Base-by-base conservation (phyloP, 2,797 vertebrate genomes). In the Sebastiscus albofasciatus region DNA sequence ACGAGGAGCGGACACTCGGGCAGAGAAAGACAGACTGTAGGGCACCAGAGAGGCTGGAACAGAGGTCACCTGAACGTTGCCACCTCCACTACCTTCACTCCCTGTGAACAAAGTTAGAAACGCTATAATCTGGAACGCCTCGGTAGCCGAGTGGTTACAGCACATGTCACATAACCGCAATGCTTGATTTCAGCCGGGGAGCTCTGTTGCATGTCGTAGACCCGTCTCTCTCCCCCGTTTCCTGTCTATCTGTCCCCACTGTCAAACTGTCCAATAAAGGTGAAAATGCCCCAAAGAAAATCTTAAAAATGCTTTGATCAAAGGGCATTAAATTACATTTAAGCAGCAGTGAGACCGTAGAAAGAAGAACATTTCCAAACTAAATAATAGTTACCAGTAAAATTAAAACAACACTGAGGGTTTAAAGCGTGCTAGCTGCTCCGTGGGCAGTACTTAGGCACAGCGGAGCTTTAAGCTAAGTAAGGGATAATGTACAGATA, bases 1-100 rank as follows among this genome's bases (percentile, higher is more conserved):
- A 24, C 90, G 95, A 72, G 95, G 91, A 79, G 96, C 96, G 59
- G 70, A 94, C 80, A 97, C 60, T 26, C 86, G 86, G 64, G 90
- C 92, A 22, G 39, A 89, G 75, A 97, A 83, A 59, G 92, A 91
- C 75, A 97, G 93, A 27, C 90, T 95, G 73, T 97, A 97, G 18
- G 97, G 94, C 27, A 96, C 85, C 55, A 91, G 73, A 67, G 92
- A 91, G 79, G 88, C 77, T n/a, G 93, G 81, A 36, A 90, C 77
- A 58, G 94, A 90, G 14, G 80, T 90, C 73, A 94, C 92, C 68
- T 89, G 83, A 64, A 92, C 68, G 22, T 61, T 74, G 22, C 59
- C 58, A 49, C 29, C 83, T 67, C 34, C 79, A 84, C 81, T 70
- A 18, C 86, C 94, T 95, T 56, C 34, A 54, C 68, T 72, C 24